A percentile compares a stretch with the other conserved stretches of the same genome.
Conservation (phyloP, 2,113 vertebrate species). For the Gorsachius goisagi region DNA sequence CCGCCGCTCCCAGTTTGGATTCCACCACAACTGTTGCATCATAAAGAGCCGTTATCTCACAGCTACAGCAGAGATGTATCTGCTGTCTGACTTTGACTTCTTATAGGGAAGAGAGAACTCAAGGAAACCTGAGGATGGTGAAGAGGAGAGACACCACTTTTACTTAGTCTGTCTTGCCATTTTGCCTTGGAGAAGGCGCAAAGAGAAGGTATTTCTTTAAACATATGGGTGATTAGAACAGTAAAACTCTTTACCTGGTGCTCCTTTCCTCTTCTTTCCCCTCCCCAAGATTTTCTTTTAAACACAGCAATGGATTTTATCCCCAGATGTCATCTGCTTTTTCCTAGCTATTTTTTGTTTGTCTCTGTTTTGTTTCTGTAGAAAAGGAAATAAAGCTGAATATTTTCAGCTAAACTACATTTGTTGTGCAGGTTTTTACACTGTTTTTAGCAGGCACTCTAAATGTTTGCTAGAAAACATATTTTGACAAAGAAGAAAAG, state of each 20-base stretch:
- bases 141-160: not conserved
- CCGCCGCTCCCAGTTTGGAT: not conserved
- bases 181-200: not conserved
- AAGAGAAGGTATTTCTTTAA: not conserved
- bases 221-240: not conserved
- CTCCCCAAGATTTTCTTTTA: not conserved
- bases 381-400: not conserved
- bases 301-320: not conserved
- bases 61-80: not conserved
- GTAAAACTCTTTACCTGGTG: not conserved
- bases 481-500: not conserved
- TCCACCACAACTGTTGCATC: not conserved
- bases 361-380: not conserved
- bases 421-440: not conserved
- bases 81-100: not conserved
- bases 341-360: not conserved
- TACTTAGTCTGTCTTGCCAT: not conserved
- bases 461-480: conserved; percentile 10
- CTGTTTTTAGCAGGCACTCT: not conserved
- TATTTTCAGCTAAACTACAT: not conserved
- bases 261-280: not conserved
- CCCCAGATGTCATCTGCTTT: not conserved
- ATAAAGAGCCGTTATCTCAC: not conserved
- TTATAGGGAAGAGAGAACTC: not conserved
- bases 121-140: not conserved